Evolutionary conservation across 2,888 invertebrate species (phyloP).

Genomic region (Chouioia cunea): DNA sequence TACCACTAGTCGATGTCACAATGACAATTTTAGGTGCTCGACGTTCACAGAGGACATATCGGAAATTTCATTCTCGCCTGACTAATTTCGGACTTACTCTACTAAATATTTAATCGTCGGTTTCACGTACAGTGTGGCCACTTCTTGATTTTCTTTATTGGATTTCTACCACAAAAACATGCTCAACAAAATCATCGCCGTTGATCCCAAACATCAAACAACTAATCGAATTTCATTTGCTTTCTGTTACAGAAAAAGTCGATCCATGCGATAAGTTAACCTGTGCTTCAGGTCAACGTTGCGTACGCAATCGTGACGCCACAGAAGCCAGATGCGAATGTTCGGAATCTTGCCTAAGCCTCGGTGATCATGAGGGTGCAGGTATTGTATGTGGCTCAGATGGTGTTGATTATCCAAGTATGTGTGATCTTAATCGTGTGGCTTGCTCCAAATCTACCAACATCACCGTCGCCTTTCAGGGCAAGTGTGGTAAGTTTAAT

Average conservation of each 20-base stretch:
- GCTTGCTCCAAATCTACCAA: constrained; percentile 82
- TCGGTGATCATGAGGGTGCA: constrained; percentile 86
- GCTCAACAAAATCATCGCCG: too few relatives aligned
- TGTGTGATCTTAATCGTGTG: constrained; percentile 85
- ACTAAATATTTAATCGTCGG: too few relatives aligned
- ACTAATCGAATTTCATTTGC: background rate
- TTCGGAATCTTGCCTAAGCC: constrained; percentile 82
- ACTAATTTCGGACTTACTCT: too few relatives aligned
- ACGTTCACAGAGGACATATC: too few relatives aligned
- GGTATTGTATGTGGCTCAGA: constrained; percentile 87
- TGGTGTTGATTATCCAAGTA: constrained; percentile 85
- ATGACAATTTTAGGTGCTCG: too few relatives aligned
- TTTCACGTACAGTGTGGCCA: too few relatives aligned
- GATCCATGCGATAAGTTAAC: constrained; percentile 73
- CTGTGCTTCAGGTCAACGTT: constrained; percentile 74
- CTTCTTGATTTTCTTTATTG: too few relatives aligned
- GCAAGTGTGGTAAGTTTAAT: constrained; percentile 82
- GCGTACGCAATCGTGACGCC: constrained; percentile 76
- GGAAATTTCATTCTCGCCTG: background rate
- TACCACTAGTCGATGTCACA: background rate
- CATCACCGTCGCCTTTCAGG: constrained; percentile 85
- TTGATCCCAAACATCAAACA: too few relatives aligned
- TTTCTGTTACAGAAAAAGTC: constrained; percentile 64
- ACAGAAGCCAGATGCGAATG: constrained; percentile 82
- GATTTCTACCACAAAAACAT: too few relatives aligned